Conservation (phyloP, 2,113 vertebrate genomes). For the Psittacula cyanocephala region DNA sequence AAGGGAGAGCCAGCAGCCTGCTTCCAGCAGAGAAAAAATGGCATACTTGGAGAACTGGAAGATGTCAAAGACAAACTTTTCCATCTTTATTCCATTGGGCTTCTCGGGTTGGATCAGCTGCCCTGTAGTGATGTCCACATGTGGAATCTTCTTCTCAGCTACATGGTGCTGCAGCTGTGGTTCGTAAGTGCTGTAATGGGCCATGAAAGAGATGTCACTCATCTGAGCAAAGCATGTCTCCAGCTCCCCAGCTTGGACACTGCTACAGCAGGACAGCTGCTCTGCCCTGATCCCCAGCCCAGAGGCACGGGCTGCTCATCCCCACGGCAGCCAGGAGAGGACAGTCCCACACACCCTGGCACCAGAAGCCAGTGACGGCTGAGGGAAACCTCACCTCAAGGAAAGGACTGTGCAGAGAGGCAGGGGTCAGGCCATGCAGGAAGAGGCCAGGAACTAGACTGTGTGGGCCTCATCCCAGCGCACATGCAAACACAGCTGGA, state of each 20-base stretch:
- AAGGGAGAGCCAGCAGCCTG: neutral
- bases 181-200: conserved; percentile 79
- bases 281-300: neutral
- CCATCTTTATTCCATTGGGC: conserved; percentile 98
- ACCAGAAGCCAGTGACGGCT: neutral
- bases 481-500: neutral
- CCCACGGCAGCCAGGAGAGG: neutral
- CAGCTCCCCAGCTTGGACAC: neutral
- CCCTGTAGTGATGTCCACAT: conserved; percentile 80
- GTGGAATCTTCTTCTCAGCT: conserved; percentile 95
- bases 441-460: neutral
- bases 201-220: neutral
- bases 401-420: neutral
- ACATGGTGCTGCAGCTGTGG: conserved; percentile 92
- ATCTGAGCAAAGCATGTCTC: fast-evolving
- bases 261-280: neutral
- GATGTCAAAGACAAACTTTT: conserved; percentile 98
- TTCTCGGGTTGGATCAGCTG: conserved; percentile 88
- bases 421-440: neutral
- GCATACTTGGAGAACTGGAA: conserved; percentile 97
- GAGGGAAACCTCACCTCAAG: neutral
- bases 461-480: neutral
- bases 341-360: fast-evolving
- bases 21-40: neutral
- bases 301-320: neutral